Conservation (phyloP, 2,797 vertebrate species). For the Micrastur ruficollis region DNA sequence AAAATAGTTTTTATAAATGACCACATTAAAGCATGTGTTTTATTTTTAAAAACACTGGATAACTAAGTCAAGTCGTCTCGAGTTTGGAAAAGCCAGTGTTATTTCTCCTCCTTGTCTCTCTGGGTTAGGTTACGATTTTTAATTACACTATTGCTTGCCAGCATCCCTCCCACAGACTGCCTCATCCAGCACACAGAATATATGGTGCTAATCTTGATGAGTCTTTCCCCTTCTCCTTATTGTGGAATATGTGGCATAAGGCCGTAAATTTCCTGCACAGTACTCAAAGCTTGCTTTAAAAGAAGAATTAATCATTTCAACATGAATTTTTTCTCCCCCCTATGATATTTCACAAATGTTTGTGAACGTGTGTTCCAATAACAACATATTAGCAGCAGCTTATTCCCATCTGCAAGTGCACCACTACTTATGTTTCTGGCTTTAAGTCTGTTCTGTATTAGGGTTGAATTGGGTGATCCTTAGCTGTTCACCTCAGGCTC, state of each 20-base stretch:
- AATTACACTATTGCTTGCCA: not conserved
- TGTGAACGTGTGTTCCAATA: not conserved
- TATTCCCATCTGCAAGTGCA: not conserved
- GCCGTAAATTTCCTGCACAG: not conserved
- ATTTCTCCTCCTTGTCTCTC: not conserved
- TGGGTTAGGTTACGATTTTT: not conserved
- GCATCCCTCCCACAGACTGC: not conserved
- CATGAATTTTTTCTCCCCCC: not conserved
- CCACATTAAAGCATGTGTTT: not conserved
- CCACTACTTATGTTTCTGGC: not conserved
- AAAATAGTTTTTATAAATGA: not conserved
- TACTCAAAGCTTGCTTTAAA: not conserved
- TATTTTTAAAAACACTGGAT: not conserved
- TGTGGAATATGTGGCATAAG: not conserved
- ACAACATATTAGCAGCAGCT: not conserved
- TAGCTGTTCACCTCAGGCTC: not conserved
- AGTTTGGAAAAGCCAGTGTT: not conserved
- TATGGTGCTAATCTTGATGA: not conserved
- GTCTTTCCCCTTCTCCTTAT: not conserved
- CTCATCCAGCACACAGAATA: not conserved
- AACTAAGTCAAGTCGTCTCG: not conserved
- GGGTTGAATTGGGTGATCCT: not conserved
- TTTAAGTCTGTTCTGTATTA: not conserved
- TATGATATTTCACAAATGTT: not conserved
- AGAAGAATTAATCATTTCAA: slow-evolving; percentile 26